These are phyloP conservation scores for Hypomecis atomaria DNA, from an alignment of 2,888 invertebrate species.

Conservation along the genomic window DNA sequence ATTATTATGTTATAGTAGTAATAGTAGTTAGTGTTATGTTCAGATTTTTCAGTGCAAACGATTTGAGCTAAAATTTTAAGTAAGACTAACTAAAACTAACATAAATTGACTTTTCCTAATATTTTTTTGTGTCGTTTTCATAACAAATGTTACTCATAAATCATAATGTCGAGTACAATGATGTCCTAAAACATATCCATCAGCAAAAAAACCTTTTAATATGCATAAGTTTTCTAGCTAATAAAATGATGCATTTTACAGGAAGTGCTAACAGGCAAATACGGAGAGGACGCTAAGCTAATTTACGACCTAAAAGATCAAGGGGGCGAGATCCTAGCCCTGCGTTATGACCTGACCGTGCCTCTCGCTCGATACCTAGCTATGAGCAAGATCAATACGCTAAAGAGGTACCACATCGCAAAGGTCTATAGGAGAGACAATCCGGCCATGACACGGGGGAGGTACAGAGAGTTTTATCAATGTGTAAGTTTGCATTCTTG, in stretches of 20 bases:
- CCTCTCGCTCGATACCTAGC: slow-evolving; percentile 99
- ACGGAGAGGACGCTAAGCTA: slow-evolving; percentile 99
- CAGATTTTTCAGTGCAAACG: too few relatives aligned
- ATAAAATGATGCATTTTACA: slow-evolving; percentile 59
- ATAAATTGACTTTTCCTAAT: too few relatives aligned
- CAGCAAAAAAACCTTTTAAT: too few relatives aligned
- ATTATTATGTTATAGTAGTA: too few relatives aligned
- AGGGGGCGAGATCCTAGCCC: slow-evolving; percentile 97
- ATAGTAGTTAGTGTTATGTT: too few relatives aligned
- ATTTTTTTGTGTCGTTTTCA: too few relatives aligned
- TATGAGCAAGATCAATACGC: slow-evolving; percentile 97
- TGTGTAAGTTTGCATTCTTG: slow-evolving; percentile 90
- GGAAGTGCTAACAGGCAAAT: slow-evolving; percentile 99
- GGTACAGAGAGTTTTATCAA: slow-evolving; percentile 99
- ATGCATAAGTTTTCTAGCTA: too few relatives aligned
- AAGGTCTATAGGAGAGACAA: slow-evolving; percentile 99
- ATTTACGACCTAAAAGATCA: slow-evolving; percentile 99
- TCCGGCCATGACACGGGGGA: slow-evolving; percentile 97
- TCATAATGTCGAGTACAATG: too few relatives aligned
- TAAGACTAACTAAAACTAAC: too few relatives aligned
- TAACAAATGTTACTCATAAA: too few relatives aligned
- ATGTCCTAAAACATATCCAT: too few relatives aligned
- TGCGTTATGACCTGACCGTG: slow-evolving; percentile 99
- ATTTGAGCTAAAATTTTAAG: too few relatives aligned
- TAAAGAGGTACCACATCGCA: slow-evolving; percentile 99